Conservation (phyloP, 2,797 vertebrate species). For the Pangasius sanitwongsei region DNA sequence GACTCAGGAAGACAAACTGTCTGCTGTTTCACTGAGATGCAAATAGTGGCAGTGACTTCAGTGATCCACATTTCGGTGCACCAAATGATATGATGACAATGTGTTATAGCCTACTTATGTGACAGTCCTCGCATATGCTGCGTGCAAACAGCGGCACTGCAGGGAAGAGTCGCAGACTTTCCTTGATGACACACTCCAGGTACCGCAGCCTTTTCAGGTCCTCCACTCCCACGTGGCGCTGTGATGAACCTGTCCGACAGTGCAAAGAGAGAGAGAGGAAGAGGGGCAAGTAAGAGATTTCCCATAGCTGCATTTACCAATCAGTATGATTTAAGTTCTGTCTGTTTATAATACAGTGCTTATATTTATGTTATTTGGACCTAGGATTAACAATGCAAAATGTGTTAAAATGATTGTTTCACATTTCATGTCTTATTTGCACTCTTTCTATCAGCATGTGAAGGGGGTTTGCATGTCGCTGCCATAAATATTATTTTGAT, state of each 20-base stretch:
- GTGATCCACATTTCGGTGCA: constrained; percentile 14
- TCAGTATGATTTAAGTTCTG: not conserved
- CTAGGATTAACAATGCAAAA: not conserved
- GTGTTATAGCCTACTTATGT: constrained; percentile 71
- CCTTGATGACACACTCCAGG: constrained; percentile 84
- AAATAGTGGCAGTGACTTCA: constrained; percentile 46
- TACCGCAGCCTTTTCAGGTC: constrained; percentile 82
- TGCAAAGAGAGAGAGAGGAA: not conserved
- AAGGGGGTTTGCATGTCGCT: not conserved
- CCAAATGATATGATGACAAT: constrained; percentile 25
- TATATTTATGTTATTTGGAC: not conserved
- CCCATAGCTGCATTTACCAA: not conserved
- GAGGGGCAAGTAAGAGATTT: not conserved
- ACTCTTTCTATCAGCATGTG: not conserved
- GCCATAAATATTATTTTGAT: not conserved
- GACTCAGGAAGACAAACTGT: constrained; percentile 39
- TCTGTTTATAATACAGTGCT: not conserved
- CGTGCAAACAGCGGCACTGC: constrained; percentile 82
- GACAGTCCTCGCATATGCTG: constrained; percentile 74
- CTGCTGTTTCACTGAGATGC: constrained; percentile 46
- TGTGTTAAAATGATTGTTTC: not conserved
- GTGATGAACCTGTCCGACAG: constrained; percentile 67
- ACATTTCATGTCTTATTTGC: not conserved
- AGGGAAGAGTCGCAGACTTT: constrained; percentile 82
- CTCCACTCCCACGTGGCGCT: constrained; percentile 67